Conservation (phyloP, 2,113 vertebrate species). For the Dasyprocta punctata region DNA sequence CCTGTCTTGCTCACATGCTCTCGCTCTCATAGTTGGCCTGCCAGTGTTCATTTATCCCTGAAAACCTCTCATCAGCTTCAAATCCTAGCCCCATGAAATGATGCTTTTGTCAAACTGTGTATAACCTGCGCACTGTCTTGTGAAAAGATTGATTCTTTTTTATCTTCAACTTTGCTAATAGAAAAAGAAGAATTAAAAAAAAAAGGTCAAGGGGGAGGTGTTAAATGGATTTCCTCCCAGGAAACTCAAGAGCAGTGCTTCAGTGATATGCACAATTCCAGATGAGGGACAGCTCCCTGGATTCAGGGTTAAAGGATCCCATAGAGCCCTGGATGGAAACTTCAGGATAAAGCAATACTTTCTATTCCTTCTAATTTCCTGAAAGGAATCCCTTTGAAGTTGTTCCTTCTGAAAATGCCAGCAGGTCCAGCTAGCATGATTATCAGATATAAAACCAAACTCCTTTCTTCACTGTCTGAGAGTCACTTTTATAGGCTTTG, state of each 20-base stretch:
- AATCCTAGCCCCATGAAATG: background rate
- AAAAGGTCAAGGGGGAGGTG: background rate
- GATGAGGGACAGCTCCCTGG: background rate
- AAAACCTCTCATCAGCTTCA: background rate
- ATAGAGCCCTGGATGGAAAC: background rate
- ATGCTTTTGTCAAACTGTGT: conserved; percentile 5
- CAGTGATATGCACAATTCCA: background rate
- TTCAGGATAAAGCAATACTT: background rate
- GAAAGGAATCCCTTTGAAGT: conserved; percentile 48
- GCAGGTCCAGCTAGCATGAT: background rate
- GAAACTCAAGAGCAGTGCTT: background rate
- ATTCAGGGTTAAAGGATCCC: too few relatives aligned
- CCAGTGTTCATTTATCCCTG: conserved; percentile 1
- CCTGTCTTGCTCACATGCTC: background rate
- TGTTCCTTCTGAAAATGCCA: conserved; percentile 11
- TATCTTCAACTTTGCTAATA: conserved; percentile 5
- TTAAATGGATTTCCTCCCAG: background rate
- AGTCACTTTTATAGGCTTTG: conserved; percentile 11
- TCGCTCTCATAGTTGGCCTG: background rate
- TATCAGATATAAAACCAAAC: conserved; percentile 34
- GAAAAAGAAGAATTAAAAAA: background rate
- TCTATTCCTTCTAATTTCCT: conserved; percentile 57
- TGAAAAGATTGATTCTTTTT: conserved; percentile 48
- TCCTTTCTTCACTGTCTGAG: background rate
- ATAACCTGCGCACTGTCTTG: background rate